A percentile compares a stretch with the other conserved stretches of the same genome.
Conservation (phyloP, 2,113 vertebrate genomes). For the Cepphus grylle region DNA sequence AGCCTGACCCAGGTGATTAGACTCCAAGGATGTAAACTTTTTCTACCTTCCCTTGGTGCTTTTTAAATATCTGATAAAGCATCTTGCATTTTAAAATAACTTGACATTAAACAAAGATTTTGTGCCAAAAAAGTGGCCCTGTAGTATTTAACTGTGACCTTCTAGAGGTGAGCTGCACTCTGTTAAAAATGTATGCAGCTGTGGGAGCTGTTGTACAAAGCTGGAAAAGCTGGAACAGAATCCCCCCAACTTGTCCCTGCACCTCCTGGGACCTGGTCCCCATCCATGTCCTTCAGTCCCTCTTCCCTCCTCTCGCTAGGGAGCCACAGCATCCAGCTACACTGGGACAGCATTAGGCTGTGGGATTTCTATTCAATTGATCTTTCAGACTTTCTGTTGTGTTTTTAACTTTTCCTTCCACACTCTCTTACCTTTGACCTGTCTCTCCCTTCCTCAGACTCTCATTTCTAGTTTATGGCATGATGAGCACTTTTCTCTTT, state of each 20-base stretch:
- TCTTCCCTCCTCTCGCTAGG: not conserved
- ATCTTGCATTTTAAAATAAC: not conserved
- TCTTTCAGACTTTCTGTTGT: not conserved
- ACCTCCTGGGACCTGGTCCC: not conserved
- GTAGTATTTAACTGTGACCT: not conserved
- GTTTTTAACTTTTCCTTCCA: not conserved
- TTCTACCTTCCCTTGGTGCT: not conserved
- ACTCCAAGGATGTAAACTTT: not conserved
- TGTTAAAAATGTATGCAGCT: not conserved
- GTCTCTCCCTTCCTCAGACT: not conserved
- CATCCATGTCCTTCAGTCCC: not conserved
- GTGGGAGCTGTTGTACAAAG: not conserved
- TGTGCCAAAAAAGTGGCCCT: slow-evolving; percentile 21
- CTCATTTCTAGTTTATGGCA: not conserved
- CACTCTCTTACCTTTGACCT: not conserved
- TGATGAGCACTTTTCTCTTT: not conserved
- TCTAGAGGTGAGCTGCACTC: not conserved
- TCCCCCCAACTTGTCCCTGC: accelerated
- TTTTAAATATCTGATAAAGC: not conserved
- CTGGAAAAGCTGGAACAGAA: not conserved
- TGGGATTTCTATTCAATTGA: not conserved
- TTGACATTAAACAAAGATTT: not conserved
- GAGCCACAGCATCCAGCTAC: not conserved
- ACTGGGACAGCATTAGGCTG: not conserved
- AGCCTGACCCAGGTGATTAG: not conserved